phyloP scores from a whole-genome alignment of 2,113 vertebrate genomes.

The Alaudala cheleensis region DNA sequence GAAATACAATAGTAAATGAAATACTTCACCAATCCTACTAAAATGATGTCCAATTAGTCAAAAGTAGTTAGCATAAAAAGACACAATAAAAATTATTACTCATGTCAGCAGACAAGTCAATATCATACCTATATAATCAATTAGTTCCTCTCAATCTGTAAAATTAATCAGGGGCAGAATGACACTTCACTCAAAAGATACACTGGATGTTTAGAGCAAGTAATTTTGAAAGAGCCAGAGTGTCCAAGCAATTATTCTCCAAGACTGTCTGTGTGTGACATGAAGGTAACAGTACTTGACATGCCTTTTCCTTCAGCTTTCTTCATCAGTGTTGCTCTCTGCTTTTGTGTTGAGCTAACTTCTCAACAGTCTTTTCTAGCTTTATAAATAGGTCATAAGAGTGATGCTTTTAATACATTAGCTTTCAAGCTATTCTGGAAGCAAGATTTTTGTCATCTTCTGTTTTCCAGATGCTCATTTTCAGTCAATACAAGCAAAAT shows the following conservation, averaged over 20 bases:
- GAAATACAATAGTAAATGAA: neutral
- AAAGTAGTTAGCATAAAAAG: neutral
- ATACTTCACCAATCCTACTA: neutral
- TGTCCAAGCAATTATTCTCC: neutral
- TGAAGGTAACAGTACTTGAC: neutral
- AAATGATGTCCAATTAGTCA: neutral
- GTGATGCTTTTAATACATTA: neutral
- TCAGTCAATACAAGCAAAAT: neutral
- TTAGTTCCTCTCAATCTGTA: neutral
- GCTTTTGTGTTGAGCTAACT: fast-evolving
- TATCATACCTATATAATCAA: neutral
- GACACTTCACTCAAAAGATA: neutral
- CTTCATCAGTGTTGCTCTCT: neutral
- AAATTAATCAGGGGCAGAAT: constrained; percentile 4
- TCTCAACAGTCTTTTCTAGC: neutral
- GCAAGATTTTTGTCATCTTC: neutral
- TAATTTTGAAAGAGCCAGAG: neutral
- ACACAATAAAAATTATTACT: constrained; percentile 6
- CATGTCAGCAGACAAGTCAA: neutral
- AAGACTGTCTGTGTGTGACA: neutral
- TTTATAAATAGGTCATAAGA: neutral
- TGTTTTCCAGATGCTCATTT: neutral
- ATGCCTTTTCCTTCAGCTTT: neutral
- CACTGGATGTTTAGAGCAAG: neutral
- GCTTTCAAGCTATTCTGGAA: neutral